Conservation (phyloP, 2,888 invertebrate species). For the Pasiphila rectangulata region DNA sequence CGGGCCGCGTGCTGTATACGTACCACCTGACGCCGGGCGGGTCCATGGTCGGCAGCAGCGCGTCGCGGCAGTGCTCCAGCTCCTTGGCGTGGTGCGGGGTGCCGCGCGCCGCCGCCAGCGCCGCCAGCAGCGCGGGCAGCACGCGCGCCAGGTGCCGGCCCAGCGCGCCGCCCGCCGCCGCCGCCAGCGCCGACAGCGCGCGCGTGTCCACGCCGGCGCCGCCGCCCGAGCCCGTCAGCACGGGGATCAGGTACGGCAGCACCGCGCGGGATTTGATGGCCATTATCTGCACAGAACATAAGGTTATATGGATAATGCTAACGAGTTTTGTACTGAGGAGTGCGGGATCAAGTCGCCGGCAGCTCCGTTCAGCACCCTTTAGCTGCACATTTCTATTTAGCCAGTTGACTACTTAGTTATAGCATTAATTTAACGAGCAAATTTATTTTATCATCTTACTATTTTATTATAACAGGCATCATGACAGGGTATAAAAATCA, state of each 20-base stretch:
- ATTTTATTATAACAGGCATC: too few species aligned
- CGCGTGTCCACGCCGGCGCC: constrained; percentile 45
- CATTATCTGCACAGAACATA: constrained; percentile 88
- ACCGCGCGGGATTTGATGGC: constrained; percentile 97
- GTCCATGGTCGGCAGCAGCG: constrained; percentile 94
- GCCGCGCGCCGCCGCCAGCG: constrained; percentile 86
- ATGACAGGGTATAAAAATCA: too few species aligned
- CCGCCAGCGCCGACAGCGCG: constrained; percentile 91
- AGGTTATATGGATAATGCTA: too few species aligned
- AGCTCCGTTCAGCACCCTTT: too few species aligned
- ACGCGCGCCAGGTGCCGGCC: constrained; percentile 95
- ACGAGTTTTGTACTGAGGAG: too few species aligned
- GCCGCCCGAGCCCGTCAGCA: constrained; percentile 84
- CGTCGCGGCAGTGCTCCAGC: constrained; percentile 94
- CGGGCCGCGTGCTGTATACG: not conserved
- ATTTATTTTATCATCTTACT: too few species aligned
- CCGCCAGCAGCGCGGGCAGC: constrained; percentile 92
- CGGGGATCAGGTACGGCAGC: constrained; percentile 96
- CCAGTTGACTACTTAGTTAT: too few species aligned
- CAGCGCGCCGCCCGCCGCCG: constrained; percentile 96
- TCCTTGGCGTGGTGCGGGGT: constrained; percentile 85
- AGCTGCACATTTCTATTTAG: too few species aligned
- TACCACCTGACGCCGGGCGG: constrained; percentile 85
- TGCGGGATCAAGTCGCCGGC: too few species aligned
- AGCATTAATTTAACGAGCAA: too few species aligned